Conservation (phyloP, 2,888 invertebrate genomes). For the Polyploca ridens region DNA sequence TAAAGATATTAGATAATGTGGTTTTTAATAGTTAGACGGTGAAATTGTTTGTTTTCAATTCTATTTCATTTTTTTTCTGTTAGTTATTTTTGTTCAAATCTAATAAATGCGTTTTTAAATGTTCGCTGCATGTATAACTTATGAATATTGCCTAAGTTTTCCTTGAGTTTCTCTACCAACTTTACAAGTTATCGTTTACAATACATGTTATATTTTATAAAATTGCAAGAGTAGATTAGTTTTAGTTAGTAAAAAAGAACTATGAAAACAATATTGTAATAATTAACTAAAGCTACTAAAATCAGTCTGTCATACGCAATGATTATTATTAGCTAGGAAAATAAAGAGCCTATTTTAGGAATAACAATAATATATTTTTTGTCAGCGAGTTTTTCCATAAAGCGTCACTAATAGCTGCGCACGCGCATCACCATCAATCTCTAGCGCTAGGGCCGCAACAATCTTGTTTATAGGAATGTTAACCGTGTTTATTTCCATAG, state of each 20-base stretch:
- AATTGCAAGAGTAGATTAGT: no score
- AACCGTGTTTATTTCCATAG: conserved; percentile 76
- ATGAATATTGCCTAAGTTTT: background rate
- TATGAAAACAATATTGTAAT: no score
- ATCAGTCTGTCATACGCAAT: background rate
- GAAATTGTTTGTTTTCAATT: conserved; percentile 9
- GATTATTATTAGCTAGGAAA: background rate
- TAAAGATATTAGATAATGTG: conserved; percentile 53
- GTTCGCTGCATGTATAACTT: no score
- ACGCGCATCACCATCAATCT: conserved; percentile 71
- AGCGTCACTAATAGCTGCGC: conserved; percentile 72
- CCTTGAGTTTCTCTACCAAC: no score
- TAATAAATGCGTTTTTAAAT: conserved; percentile 6
- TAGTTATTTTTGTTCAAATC: conserved; percentile 24
- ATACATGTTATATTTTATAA: no score
- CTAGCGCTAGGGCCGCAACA: conserved; percentile 59
- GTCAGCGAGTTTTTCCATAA: conserved; percentile 63
- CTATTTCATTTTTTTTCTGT: conserved; percentile 21
- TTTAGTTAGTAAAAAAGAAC: no score
- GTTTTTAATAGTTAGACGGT: conserved; percentile 39
- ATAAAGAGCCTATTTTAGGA: background rate
- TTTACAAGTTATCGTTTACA: no score
- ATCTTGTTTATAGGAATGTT: conserved; percentile 83
- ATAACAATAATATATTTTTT: conserved; percentile 36
- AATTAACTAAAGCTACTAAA: no score